Conservation (phyloP, 2,797 vertebrate genomes). For the Alectoris magna region DNA sequence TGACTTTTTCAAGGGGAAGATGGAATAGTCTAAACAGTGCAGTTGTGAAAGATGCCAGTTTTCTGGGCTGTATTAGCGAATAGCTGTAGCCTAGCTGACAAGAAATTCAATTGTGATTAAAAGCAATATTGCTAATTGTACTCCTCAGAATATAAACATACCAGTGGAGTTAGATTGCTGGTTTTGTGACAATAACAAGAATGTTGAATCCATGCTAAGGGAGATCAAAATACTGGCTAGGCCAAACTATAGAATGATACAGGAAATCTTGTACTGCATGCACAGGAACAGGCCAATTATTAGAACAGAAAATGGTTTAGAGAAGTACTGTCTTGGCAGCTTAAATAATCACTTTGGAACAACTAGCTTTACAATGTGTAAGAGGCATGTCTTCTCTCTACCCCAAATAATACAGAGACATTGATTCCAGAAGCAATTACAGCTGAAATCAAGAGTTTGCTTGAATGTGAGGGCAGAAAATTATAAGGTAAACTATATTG, state of each 20-base stretch:
- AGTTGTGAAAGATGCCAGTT: background rate
- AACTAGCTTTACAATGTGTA: background rate
- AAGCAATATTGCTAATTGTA: background rate
- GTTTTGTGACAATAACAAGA: background rate
- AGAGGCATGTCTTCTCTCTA: background rate
- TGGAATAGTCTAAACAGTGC: background rate
- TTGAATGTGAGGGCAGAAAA: background rate
- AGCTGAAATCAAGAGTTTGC: background rate
- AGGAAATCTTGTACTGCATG: background rate
- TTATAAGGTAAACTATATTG: background rate
- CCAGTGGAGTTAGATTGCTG: background rate
- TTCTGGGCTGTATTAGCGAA: background rate
- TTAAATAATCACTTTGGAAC: conserved; percentile 21
- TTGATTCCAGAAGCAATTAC: background rate
- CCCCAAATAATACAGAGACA: background rate
- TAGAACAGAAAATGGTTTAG: conserved; percentile 4
- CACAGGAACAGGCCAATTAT: background rate
- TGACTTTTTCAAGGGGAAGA: background rate
- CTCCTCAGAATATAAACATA: no score
- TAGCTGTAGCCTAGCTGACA: background rate
- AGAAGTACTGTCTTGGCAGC: conserved; percentile 9
- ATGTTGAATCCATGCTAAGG: background rate
- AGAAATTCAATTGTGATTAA: background rate
- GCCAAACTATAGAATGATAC: background rate
- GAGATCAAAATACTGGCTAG: background rate